These are phyloP conservation scores for Trypoxylon attenuatum DNA, from an alignment of 2,888 invertebrate genomes.

Conservation along the genomic window DNA sequence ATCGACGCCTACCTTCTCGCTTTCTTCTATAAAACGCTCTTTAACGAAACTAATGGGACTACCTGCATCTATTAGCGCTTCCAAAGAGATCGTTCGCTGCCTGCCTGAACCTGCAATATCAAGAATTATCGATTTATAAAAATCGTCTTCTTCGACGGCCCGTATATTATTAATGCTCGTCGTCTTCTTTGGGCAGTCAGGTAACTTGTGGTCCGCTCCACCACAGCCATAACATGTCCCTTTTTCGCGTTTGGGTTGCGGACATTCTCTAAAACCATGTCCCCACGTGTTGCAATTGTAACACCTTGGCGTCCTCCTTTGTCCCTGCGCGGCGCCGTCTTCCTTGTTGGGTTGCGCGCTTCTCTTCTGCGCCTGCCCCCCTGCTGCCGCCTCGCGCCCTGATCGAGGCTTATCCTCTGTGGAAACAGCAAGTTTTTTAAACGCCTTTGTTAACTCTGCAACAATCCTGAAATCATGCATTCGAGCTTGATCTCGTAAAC, in stretches of 20 bases:
- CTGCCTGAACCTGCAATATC: not conserved
- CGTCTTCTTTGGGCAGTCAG: not conserved
- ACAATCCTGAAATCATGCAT: not conserved
- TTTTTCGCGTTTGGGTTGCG: not conserved
- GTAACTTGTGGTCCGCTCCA: not conserved
- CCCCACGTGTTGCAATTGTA: not conserved
- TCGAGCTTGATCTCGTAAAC: not conserved
- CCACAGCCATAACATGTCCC: not conserved
- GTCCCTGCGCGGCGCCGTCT: not conserved
- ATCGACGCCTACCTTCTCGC: not conserved
- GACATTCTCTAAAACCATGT: not conserved
- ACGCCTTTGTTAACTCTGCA: not conserved
- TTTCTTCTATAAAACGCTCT: not conserved
- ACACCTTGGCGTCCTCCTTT: too few species aligned
- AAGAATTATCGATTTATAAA: not conserved
- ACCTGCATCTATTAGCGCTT: slow-evolving; percentile 11
- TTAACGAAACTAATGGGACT: slow-evolving; percentile 2
- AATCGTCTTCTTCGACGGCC: not conserved
- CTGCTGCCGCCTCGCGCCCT: not conserved
- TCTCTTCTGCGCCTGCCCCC: not conserved
- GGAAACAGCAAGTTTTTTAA: not conserved
- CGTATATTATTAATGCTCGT: too few species aligned
- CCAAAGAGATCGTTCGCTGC: not conserved
- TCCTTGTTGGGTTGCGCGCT: not conserved
- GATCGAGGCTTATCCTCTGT: not conserved